Evolutionary conservation across 2,797 vertebrate genomes (phyloP).

Genomic region (Poecilia wingei): DNA sequence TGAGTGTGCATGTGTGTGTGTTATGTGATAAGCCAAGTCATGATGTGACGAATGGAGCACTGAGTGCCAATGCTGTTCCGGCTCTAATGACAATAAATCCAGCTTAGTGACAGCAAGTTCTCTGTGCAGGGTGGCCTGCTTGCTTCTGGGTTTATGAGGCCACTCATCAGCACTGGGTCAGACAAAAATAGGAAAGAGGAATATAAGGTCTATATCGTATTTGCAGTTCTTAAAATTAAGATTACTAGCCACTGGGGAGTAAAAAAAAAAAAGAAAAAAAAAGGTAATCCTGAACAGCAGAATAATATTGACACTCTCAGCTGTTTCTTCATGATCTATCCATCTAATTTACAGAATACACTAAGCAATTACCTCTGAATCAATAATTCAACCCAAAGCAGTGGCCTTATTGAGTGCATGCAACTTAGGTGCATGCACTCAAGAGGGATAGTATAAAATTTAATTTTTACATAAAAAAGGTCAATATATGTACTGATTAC

Average conservation of each 20-base stretch:
- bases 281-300: neutral
- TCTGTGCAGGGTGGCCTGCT: slow-evolving; percentile 39
- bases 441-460: neutral
- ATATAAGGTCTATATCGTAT: neutral
- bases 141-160: slow-evolving; percentile 29
- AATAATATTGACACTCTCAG: neutral
- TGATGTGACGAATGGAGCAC: slow-evolving; percentile 36
- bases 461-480: neutral
- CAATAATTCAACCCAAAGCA: slow-evolving; percentile 29
- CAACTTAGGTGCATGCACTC: neutral
- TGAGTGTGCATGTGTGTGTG: slow-evolving; percentile 20
- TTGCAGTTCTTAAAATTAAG: neutral
- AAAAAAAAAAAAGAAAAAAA: neutral
- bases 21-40: slow-evolving; percentile 54
- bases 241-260: neutral
- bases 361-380: slow-evolving; percentile 22
- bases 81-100: slow-evolving; percentile 58
- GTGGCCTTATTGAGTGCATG: slow-evolving; percentile 7
- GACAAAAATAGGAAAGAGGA: slow-evolving; percentile 1
- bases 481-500: neutral
- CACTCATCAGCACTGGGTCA: slow-evolving; percentile 34
- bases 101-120: slow-evolving; percentile 57
- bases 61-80: slow-evolving; percentile 24
- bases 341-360: slow-evolving; percentile 16
- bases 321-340: slow-evolving; percentile 2